Conservation (phyloP, 2,888 invertebrate species). For the Dendrolimus pini region DNA sequence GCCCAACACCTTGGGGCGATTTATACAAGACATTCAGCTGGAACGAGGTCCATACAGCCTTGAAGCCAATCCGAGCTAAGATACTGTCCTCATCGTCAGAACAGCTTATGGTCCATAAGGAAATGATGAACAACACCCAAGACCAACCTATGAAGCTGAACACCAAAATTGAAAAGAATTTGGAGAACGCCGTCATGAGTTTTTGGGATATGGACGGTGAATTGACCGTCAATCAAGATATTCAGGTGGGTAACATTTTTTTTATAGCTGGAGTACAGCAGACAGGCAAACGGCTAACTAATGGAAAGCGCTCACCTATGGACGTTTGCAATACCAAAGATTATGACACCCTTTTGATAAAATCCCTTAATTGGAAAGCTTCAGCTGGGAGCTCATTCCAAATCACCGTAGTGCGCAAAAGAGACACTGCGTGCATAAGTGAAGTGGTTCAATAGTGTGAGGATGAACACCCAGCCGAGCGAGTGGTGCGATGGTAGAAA, state of each 20-base stretch:
- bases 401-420: too few species aligned
- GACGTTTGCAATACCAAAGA: too few species aligned
- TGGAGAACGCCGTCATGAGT: constrained; percentile 21
- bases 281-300: too few species aligned
- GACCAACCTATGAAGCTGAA: constrained; percentile 16
- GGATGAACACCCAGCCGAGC: too few species aligned
- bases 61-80: constrained; percentile 17
- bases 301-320: too few species aligned
- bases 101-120: constrained; percentile 15
- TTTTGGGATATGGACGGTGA: constrained; percentile 21
- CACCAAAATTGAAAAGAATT: constrained; percentile 19
- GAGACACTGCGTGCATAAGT: too few species aligned
- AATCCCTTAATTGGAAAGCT: too few species aligned
- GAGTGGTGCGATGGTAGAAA: too few species aligned
- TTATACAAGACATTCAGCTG: constrained; percentile 26
- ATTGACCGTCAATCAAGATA: constrained; percentile 11
- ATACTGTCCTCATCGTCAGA: constrained; percentile 17
- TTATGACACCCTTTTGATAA: too few species aligned
- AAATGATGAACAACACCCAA: constrained; percentile 21
- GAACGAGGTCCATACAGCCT: constrained; percentile 23
- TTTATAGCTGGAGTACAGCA: too few species aligned
- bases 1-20: constrained; percentile 36
- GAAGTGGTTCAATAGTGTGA: too few species aligned
- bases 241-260: background rate
- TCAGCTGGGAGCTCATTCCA: too few species aligned